These are phyloP conservation scores for Thalassarche chlororhynchos DNA, from an alignment of 2,113 vertebrate genomes.

Conservation along the genomic window DNA sequence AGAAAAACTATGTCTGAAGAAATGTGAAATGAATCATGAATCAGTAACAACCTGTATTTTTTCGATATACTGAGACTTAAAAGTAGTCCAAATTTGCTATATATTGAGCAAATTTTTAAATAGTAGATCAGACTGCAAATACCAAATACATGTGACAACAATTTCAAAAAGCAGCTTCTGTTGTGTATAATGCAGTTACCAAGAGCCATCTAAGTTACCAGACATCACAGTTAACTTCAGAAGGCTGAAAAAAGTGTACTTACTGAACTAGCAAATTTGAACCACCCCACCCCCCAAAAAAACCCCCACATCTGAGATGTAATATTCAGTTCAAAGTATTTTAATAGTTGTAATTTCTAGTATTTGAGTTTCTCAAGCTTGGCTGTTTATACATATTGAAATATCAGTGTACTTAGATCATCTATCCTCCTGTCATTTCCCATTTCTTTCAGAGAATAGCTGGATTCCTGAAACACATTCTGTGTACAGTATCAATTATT, in stretches of 20 bases:
- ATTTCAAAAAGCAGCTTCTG: neutral
- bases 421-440: neutral
- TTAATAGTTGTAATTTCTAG: neutral
- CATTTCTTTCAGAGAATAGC: neutral
- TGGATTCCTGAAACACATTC: neutral
- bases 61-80: neutral
- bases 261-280: neutral
- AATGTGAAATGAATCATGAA: neutral
- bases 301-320: neutral
- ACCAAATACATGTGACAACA: neutral
- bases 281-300: fast-evolving
- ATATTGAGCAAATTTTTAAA: neutral
- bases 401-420: neutral
- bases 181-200: neutral
- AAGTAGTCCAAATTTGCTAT: neutral
- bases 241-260: neutral
- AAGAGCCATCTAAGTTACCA: neutral
- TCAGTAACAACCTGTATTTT: neutral
- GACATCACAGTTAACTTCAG: neutral
- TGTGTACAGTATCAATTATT: neutral
- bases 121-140: neutral
- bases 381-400: neutral
- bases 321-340: neutral
- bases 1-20: neutral
- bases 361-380: neutral